A percentile compares a stretch with the other conserved stretches of the same genome.
Conservation (phyloP, 2,797 vertebrate species). For the Discoglossus pictus region DNA sequence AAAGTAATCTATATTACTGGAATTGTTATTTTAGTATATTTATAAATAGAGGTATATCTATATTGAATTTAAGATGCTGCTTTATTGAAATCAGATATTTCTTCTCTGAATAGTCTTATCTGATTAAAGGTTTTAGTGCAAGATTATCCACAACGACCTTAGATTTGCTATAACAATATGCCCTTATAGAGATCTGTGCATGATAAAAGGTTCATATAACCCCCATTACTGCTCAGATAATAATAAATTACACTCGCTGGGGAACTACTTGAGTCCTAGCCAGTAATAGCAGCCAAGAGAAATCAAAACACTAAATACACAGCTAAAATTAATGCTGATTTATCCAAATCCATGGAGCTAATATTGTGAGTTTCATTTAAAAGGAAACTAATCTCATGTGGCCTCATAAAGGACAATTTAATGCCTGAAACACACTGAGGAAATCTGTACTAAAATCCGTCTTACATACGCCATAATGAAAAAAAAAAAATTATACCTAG, state of each 20-base stretch:
- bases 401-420: too few species aligned
- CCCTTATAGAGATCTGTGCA: constrained; percentile 57
- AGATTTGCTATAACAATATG: constrained; percentile 50
- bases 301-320: constrained; percentile 58
- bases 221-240: constrained; percentile 58
- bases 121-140: constrained; percentile 44
- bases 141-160: constrained; percentile 59
- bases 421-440: too few species aligned
- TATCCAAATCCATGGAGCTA: constrained; percentile 52
- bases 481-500: too few species aligned
- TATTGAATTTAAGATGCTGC: constrained; percentile 11
- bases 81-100: constrained; percentile 26
- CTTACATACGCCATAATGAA: too few species aligned
- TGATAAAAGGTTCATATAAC: constrained; percentile 61
- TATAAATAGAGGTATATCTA: constrained; percentile 37
- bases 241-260: constrained; percentile 54
- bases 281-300: constrained; percentile 60
- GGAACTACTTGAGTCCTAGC: constrained; percentile 53
- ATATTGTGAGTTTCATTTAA: constrained; percentile 37
- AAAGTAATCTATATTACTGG: too few species aligned
- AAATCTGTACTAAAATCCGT: too few species aligned
- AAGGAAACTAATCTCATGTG: constrained; percentile 5
- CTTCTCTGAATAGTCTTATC: too few species aligned
- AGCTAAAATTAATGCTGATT: constrained; percentile 58
- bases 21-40: constrained; percentile 19